Evolutionary conservation across 2,888 invertebrate species (phyloP).

Genomic region (Leptarthrus brevirostris): DNA sequence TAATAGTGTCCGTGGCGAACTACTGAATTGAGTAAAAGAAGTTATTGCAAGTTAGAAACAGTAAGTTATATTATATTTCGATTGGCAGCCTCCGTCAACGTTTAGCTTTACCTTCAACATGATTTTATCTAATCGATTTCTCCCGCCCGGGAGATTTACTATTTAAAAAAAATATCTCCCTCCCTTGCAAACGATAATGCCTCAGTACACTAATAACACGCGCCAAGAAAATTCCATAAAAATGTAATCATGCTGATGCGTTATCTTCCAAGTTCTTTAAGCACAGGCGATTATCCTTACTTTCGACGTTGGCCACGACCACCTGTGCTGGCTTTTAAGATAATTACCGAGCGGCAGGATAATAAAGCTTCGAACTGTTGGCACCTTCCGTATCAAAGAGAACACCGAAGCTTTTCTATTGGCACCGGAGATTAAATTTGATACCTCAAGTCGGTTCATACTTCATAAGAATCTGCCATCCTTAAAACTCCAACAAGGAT

Average conservation of each 20-base stretch:
- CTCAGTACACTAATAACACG: neutral
- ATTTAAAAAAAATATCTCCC: too few species aligned
- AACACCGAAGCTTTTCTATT: conserved; percentile 1
- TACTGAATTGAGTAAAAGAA: too few species aligned
- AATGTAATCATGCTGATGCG: conserved; percentile 14
- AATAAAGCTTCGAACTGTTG: conserved; percentile 3
- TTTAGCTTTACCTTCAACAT: too few species aligned
- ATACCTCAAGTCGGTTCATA: neutral
- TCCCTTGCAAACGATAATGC: neutral
- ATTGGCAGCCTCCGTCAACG: too few species aligned
- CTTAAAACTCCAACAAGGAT: neutral
- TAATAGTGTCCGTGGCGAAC: too few species aligned
- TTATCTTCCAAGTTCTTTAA: neutral
- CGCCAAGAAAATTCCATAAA: neutral
- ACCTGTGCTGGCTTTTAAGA: conserved; percentile 19
- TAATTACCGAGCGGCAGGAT: conserved; percentile 18
- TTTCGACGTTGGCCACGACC: neutral
- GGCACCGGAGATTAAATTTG: conserved; percentile 21
- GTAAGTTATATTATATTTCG: too few species aligned
- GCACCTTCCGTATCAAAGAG: neutral
- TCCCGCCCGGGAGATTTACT: too few species aligned
- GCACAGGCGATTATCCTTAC: neutral
- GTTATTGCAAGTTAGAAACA: too few species aligned
- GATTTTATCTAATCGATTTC: too few species aligned
- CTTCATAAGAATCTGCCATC: neutral